Conservation (phyloP, 1,140 invertebrate species). For the Cecropterus lyciades region DNA sequence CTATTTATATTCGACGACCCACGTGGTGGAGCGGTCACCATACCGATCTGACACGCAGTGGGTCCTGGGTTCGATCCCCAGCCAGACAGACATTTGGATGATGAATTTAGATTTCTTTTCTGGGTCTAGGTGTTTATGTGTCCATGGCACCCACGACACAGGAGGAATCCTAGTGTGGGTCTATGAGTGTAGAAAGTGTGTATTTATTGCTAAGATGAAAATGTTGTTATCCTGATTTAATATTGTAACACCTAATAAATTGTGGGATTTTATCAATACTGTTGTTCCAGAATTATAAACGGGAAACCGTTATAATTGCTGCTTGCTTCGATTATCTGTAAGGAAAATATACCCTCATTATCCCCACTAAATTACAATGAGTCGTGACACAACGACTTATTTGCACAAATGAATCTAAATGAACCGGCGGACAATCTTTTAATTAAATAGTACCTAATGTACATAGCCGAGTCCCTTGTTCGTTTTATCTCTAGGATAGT, state of each 20-base stretch:
- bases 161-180: no score
- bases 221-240: neutral
- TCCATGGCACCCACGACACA: no score
- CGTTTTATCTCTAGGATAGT: slow-evolving; percentile 61
- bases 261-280: neutral
- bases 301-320: slow-evolving; percentile 10
- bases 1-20: no score
- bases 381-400: slow-evolving; percentile 62
- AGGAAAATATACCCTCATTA: slow-evolving; percentile 13
- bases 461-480: slow-evolving; percentile 47
- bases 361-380: slow-evolving; percentile 54
- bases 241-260: slow-evolving; percentile 4
- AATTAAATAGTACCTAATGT: slow-evolving; percentile 61
- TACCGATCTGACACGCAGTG: no score
- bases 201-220: neutral
- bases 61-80: no score
- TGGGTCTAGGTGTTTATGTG: no score
- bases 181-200: no score
- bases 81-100: no score
- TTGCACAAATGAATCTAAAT: slow-evolving; percentile 70
- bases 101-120: no score
- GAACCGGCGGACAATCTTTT: slow-evolving; percentile 63
- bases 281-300: neutral
- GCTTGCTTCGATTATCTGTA: slow-evolving; percentile 8
- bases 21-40: no score